Base-by-base conservation (phyloP, 2,888 invertebrate species). In the Trissolcus brochymenae region DNA sequence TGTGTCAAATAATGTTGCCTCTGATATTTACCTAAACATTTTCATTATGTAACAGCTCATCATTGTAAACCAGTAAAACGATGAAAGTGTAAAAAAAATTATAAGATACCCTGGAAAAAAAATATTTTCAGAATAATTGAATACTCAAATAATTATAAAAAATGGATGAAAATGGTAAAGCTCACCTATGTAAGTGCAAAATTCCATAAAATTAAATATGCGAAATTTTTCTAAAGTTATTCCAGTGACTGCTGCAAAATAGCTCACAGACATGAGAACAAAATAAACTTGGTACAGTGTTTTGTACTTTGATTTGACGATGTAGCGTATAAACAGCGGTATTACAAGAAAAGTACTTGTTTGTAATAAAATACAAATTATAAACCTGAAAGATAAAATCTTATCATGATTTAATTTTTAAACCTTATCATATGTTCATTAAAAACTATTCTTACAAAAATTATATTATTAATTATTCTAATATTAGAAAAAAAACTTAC, bases 331-430 rank as follows among this genome's bases (percentile, higher is more conserved):
- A 2, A 65, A 49, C 29, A 64, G 17, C 4, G 72, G 65, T 46
- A 65, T 72, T 0, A 72, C 53, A 2, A 72, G 65, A 49, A 72
- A 72, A 16, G 53, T 53, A 49, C 72, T 72, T 6, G 72, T 72
- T 50, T 72, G 72, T 3, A 72, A 19, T 21, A 72, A 49, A 59
- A 72, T 59, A 21, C 64, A 72, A 40, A 65, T 72, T 16, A 65
- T 54, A 21, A 71, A 71, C 1, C 71, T 70, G 21, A 54, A 64
- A n/a, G 43, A 13, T 2, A n/a, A 43, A 43, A 43, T 4, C 6
- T 43, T 14, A 43, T 43, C 43, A n/a, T 43, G 4, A 25, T 43
- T 14, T 11, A 43, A 43, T 4, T 43, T 43, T 43, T 6, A 0
- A 43, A 43, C 43, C 11, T n/a, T 43, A 43, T 25, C 25, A 25